A percentile compares a stretch with the other conserved stretches of the same genome.
phyloP scores from a whole-genome alignment of 2,113 vertebrate genomes.

The Bufo gargarizans region DNA sequence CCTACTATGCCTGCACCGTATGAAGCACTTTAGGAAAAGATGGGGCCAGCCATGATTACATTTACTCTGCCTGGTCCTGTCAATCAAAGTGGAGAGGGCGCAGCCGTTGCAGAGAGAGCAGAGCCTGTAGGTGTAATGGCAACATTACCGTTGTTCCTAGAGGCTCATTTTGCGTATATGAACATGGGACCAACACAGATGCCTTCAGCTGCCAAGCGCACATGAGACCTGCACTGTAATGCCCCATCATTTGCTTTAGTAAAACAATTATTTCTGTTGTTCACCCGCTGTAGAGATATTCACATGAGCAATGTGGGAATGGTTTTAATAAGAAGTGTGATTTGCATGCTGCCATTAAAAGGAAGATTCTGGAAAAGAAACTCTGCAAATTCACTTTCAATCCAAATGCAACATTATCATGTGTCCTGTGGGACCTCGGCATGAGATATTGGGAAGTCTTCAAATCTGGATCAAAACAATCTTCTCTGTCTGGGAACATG shows the following conservation, averaged over 20 bases:
- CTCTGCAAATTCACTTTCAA: conserved; percentile 16
- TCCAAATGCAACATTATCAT: conserved; percentile 51
- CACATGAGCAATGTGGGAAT: conserved; percentile 31
- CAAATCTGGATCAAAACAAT: conserved; percentile 18
- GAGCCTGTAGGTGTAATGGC: no score
- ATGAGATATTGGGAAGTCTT: conserved; percentile 24
- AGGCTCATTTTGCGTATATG: no score
- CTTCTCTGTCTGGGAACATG: conserved; percentile 39
- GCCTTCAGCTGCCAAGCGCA: no score
- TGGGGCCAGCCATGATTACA: no score
- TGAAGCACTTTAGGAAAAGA: no score
- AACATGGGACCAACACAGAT: no score
- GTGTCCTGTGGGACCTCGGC: conserved; percentile 39
- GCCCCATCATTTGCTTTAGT: neutral
- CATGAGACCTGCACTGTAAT: neutral
- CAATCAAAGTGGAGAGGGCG: no score
- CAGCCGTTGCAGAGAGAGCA: no score
- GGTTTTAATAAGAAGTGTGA: conserved; percentile 16
- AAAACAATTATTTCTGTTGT: neutral
- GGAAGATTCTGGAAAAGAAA: conserved; percentile 39
- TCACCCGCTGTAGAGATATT: neutral
- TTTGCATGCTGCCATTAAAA: conserved; percentile 32
- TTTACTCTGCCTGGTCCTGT: no score
- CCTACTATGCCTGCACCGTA: no score
- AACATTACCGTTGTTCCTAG: no score